Base-by-base conservation (phyloP, 1,140 invertebrate genomes). In the Carposina sasakii region DNA sequence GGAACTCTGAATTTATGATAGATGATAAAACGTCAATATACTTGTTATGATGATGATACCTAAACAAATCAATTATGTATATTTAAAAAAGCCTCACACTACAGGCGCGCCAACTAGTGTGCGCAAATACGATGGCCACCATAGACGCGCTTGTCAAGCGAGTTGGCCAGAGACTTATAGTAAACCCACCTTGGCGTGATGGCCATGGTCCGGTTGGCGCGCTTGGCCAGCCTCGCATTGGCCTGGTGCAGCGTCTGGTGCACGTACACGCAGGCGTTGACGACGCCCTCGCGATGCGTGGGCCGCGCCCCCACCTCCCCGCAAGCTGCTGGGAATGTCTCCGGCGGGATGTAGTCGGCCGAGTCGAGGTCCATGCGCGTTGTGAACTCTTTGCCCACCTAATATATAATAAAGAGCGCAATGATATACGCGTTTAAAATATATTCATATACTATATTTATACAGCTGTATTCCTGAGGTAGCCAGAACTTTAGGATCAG, bases 231-330 rank as follows among this genome's bases (percentile, higher is more conserved):
- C 37, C 96, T 85, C 8, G 90, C 89, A 72, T 99, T 99, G 24
- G 97, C 96, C 72, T 96, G 93, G 71, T 99, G 96, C 26, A 99
- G 86, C 0, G 97, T 98, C 85, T 98, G 95, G 81, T 99, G 98
- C 3, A 99, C 96, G 75, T 98, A 99, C 9, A 99, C 98, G 77
- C 96, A 98, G 0, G 97, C 95, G 85, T 99, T 99, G 52, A 99
- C 95, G 9, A 99, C 96, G 17, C 97, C 97, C 71, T 98, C 94
- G 31, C 98, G 89, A 79, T 98, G 95, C 5, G 87, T 89, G 1
- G 95, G 93, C 36, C 91, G 89, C 6, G 91, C 81, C 1, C 93
- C 88, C 16, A 98, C 89, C 36, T 91, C 84, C 4, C 91, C 90
- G 67, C 94, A 96, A 4, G 93, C 91, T 0, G 93, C 88, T 1